Conservation (phyloP, 2,113 vertebrate species). For the Donacobius atricapilla region DNA sequence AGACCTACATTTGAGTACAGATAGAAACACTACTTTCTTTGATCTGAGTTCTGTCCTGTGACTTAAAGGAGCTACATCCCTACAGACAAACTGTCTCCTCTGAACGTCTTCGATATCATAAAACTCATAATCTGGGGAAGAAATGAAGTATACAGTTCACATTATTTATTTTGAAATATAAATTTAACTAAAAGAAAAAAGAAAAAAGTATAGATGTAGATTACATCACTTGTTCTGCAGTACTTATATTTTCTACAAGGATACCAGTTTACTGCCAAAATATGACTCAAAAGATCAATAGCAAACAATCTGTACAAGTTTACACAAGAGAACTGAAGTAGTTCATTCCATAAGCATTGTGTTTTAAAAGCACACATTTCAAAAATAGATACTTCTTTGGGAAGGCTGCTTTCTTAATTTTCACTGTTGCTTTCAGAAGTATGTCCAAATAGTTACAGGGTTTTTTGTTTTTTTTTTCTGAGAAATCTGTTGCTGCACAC, state of each 20-base stretch:
- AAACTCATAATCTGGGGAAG: not conserved
- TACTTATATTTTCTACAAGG: conserved; percentile 47
- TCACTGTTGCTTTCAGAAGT: conserved; percentile 32
- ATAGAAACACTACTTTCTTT: not conserved
- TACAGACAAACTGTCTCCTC: not conserved
- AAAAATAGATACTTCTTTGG: conserved; percentile 20
- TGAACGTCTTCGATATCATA: not conserved
- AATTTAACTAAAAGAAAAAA: not conserved
- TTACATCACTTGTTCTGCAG: conserved; percentile 45
- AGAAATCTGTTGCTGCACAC: not conserved
- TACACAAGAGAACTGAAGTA: conserved; percentile 55
- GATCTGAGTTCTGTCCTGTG: not conserved
- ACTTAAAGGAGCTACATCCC: not conserved
- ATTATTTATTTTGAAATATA: conserved; percentile 5
- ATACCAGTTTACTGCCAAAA: conserved; percentile 52
- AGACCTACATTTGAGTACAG: not conserved
- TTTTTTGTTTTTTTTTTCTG: not conserved
- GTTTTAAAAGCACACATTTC: conserved; percentile 35
- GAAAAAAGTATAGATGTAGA: not conserved
- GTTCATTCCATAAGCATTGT: conserved; percentile 45
- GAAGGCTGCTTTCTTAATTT: conserved; percentile 17
- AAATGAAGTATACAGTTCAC: not conserved
- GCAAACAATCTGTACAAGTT: conserved; percentile 65
- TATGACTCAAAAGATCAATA: conserved; percentile 63
- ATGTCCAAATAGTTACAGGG: not conserved